Conservation (phyloP, 2,113 vertebrate genomes). For the Oceanodroma tethys region DNA sequence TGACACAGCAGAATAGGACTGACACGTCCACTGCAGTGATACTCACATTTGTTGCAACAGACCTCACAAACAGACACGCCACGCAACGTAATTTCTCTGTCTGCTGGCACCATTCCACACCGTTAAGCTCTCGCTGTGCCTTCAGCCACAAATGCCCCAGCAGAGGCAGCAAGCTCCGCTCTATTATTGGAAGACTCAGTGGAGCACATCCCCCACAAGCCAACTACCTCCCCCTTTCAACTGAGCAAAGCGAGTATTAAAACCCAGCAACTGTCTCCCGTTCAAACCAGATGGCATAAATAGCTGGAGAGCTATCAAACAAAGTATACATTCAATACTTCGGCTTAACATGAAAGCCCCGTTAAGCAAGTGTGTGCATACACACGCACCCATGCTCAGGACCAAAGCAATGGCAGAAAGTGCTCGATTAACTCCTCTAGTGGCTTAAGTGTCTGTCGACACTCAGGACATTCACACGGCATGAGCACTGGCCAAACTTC, state of each 20-base stretch:
- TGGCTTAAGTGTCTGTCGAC: constrained; percentile 10
- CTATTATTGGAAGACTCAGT: constrained; percentile 9
- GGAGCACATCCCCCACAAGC: constrained; percentile 14
- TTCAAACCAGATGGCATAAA: constrained; percentile 46
- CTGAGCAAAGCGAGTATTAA: background rate
- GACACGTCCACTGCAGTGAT: background rate
- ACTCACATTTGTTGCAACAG: constrained; percentile 8
- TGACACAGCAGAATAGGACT: background rate
- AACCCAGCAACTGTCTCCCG: constrained; percentile 39
- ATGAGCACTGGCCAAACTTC: constrained; percentile 7
- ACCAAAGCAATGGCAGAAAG: constrained; percentile 22
- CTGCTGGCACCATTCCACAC: constrained; percentile 39
- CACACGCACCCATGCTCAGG: background rate
- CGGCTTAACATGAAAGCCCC: background rate
- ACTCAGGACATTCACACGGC: background rate
- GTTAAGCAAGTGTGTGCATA: background rate
- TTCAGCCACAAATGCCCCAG: constrained; percentile 24
- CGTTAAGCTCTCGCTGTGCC: background rate
- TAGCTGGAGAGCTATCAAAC: constrained; percentile 49
- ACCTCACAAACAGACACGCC: background rate
- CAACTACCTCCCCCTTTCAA: background rate
- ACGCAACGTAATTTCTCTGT: background rate
- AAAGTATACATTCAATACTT: background rate
- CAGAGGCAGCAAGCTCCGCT: background rate
- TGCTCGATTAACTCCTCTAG: constrained; percentile 3